These are phyloP conservation scores for Drosophila neotestacea DNA, from an alignment of 2,888 invertebrate genomes.

Conservation along the genomic window DNA sequence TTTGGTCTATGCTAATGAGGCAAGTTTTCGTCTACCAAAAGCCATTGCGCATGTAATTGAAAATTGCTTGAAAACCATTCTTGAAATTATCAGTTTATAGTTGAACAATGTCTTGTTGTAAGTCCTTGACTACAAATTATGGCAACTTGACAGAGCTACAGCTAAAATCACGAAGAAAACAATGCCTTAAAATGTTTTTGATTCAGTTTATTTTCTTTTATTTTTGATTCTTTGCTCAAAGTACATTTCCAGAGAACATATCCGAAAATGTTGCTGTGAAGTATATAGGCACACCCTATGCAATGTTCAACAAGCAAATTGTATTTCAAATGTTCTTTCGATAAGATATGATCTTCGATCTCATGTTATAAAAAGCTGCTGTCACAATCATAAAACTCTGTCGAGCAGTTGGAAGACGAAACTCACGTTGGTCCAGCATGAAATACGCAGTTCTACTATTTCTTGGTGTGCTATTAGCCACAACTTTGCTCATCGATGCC, in stretches of 20 bases:
- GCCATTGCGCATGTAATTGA: conserved; percentile 57
- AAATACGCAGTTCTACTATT: conserved; percentile 51
- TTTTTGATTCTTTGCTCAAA: not conserved
- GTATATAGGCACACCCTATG: conserved; percentile 51
- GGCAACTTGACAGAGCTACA: not conserved
- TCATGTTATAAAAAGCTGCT: conserved; percentile 50
- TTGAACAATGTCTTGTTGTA: conserved; percentile 3
- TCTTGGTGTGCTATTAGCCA: conserved; percentile 52
- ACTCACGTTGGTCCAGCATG: conserved; percentile 41
- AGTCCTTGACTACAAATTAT: not conserved
- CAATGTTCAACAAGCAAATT: conserved; percentile 63
- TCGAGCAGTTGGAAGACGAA: conserved; percentile 17
- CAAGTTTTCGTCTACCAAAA: conserved; percentile 53
- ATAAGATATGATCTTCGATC: conserved; percentile 48
- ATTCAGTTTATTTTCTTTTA: not conserved
- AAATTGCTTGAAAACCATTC: conserved; percentile 48
- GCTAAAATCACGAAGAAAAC: not conserved
- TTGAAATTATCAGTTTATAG: conserved; percentile 43
- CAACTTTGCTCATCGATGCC: conserved; percentile 31
- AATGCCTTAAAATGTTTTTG: not conserved
- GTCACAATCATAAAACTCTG: not conserved
- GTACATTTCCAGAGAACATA: conserved; percentile 18
- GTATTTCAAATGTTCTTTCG: conserved; percentile 37
- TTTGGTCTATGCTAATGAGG: conserved; percentile 74
- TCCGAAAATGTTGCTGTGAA: conserved; percentile 9